These are phyloP conservation scores for Lycopodina hypogea DNA, from an alignment of 37 sponge, comb jelly and placozoan species.

Conservation along the genomic window DNA sequence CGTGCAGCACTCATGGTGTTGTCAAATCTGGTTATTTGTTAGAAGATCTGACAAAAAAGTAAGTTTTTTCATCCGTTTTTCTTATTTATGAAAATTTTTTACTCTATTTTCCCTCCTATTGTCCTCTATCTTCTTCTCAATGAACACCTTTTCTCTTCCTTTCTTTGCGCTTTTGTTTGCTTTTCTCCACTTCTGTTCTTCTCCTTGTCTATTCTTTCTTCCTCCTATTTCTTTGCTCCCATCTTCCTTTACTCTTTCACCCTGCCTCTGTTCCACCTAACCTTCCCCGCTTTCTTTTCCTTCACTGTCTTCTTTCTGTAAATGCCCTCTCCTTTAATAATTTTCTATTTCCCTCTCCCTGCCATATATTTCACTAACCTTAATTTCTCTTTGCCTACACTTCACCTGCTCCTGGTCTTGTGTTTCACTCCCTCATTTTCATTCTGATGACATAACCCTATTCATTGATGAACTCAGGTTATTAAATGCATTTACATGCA, in stretches of 20 bases:
- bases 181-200: not conserved
- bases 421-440: not conserved
- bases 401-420: not conserved
- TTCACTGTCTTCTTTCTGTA: too few relatives aligned
- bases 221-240: too few relatives aligned
- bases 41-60: not conserved
- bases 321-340: too few relatives aligned
- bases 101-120: too few relatives aligned
- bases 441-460: too few relatives aligned
- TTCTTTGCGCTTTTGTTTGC: not conserved
- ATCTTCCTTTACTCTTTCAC: too few relatives aligned
- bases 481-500: not conserved
- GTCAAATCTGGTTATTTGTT: conserved; percentile 40
- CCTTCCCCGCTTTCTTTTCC: too few relatives aligned
- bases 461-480: not conserved
- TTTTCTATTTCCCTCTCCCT: too few relatives aligned
- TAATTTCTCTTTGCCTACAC: not conserved
- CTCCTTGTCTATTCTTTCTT: conserved; percentile 1
- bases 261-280: too few relatives aligned
- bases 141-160: not conserved
- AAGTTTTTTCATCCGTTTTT: too few relatives aligned
- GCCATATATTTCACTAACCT: too few relatives aligned
- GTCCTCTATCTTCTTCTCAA: not conserved
- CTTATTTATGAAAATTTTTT: too few relatives aligned
- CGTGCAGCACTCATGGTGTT: conserved; percentile 79